Evolutionary conservation across 2,888 invertebrate genomes (phyloP).

Genomic region (Julus scanicus): DNA sequence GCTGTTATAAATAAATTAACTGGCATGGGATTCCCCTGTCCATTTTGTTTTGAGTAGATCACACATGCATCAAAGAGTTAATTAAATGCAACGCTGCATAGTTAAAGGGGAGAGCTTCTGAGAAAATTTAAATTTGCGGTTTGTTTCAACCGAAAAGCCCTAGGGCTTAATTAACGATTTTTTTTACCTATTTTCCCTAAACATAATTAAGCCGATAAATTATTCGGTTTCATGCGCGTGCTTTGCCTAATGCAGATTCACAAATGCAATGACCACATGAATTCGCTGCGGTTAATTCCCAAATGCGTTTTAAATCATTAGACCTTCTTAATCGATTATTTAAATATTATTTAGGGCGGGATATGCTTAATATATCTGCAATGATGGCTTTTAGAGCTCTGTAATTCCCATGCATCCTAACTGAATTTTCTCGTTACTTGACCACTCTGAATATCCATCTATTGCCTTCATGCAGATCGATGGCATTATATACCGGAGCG

Average conservation of each 20-base stretch:
- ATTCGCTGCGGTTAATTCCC: conserved; percentile 29
- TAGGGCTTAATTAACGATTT: conserved; percentile 17
- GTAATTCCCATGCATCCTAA: conserved; percentile 16
- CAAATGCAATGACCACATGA: conserved; percentile 36
- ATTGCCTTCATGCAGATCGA: conserved; percentile 27
- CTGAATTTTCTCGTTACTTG: conserved; percentile 23
- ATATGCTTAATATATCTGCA: background rate
- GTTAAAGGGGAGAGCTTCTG: conserved; percentile 22
- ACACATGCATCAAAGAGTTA: conserved; percentile 16
- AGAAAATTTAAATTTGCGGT: conserved; percentile 40
- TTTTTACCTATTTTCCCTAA: conserved; percentile 29
- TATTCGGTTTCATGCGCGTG: background rate
- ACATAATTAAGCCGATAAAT: conserved; percentile 37
- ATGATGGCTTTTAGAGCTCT: background rate
- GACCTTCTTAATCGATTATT: conserved; percentile 36
- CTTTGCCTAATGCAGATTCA: background rate
- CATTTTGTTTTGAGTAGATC: background rate
- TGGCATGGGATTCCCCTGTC: background rate
- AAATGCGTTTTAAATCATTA: conserved; percentile 37
- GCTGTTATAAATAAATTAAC: background rate
- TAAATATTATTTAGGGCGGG: conserved; percentile 36
- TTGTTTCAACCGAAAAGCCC: conserved; percentile 35
- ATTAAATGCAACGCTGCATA: conserved; percentile 30
- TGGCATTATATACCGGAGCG: background rate
- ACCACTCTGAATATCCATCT: background rate